Conservation (phyloP, 2,113 vertebrate genomes). For the Atrichornis clamosus region DNA sequence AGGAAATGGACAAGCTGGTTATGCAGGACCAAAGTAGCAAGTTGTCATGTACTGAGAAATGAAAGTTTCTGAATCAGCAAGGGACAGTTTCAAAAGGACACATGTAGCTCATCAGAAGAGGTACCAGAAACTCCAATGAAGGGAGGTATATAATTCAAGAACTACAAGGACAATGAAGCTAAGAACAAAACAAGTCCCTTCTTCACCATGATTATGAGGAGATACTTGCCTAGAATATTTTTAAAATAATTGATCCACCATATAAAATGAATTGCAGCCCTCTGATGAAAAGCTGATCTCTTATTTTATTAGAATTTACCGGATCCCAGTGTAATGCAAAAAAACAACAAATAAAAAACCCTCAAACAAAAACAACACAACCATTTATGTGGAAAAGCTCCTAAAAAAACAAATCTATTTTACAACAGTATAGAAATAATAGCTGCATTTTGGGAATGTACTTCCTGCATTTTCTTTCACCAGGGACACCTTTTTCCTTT, state of each 20-base stretch:
- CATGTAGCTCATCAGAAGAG: fast-evolving
- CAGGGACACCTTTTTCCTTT: constrained; percentile 42
- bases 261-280: neutral
- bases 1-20: neutral
- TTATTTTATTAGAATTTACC: constrained; percentile 24
- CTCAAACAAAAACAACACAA: neutral
- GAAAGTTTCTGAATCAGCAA: neutral
- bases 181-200: neutral
- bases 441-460: constrained; percentile 34
- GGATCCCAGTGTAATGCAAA: neutral
- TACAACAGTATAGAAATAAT: constrained; percentile 35
- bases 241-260: neutral
- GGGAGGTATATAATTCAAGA: neutral
- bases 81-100: neutral
- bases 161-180: neutral
- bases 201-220: neutral
- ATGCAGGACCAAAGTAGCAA: neutral
- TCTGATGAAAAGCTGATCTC: constrained; percentile 9
- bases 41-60: neutral
- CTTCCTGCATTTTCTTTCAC: constrained; percentile 51
- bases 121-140: neutral
- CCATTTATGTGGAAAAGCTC: neutral
- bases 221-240: neutral
- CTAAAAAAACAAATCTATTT: constrained; percentile 12
- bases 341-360: neutral